These are phyloP conservation scores for Aplidium turbinatum DNA, from an alignment of 23 tunicate genomes.

Conservation along the genomic window DNA sequence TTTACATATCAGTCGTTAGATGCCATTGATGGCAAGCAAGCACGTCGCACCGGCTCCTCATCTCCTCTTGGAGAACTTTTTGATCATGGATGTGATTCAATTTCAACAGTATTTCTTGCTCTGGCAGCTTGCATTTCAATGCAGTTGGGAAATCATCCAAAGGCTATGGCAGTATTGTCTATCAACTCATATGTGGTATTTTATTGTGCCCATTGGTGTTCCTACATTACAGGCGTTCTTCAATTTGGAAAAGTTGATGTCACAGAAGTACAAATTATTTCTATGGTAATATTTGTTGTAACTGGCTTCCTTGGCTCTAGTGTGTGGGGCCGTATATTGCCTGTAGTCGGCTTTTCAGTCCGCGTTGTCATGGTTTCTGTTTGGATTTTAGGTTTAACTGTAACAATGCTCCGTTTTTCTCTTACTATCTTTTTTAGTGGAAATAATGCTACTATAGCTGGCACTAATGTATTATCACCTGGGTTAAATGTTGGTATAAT, in stretches of 20 bases:
- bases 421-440: slow-evolving; percentile 49
- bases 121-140: slow-evolving; percentile 33
- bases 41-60: slow-evolving; percentile 84
- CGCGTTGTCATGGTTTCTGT: slow-evolving; percentile 11
- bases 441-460: slow-evolving; percentile 62
- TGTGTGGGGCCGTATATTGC: slow-evolving; percentile 23
- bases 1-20: slow-evolving; percentile 71
- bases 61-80: slow-evolving; percentile 95
- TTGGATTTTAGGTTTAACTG: neutral
- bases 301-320: slow-evolving; percentile 44
- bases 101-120: slow-evolving; percentile 52
- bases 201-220: slow-evolving; percentile 61
- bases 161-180: slow-evolving; percentile 27
- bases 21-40: slow-evolving; percentile 94
- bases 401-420: slow-evolving; percentile 2
- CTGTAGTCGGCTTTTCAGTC: slow-evolving; percentile 1
- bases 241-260: slow-evolving; percentile 63
- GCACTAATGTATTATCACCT: slow-evolving; percentile 72
- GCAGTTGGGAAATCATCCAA: slow-evolving; percentile 32
- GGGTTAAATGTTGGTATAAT: slow-evolving; percentile 39
- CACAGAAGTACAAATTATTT: slow-evolving; percentile 57
- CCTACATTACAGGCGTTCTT: slow-evolving; percentile 53
- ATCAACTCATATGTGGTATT: slow-evolving; percentile 28
- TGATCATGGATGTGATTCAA: slow-evolving; percentile 93
- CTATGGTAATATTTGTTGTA: slow-evolving; percentile 39